These are phyloP conservation scores for Sceloporus undulatus DNA, from an alignment of 2,113 vertebrate genomes.

Conservation along the genomic window DNA sequence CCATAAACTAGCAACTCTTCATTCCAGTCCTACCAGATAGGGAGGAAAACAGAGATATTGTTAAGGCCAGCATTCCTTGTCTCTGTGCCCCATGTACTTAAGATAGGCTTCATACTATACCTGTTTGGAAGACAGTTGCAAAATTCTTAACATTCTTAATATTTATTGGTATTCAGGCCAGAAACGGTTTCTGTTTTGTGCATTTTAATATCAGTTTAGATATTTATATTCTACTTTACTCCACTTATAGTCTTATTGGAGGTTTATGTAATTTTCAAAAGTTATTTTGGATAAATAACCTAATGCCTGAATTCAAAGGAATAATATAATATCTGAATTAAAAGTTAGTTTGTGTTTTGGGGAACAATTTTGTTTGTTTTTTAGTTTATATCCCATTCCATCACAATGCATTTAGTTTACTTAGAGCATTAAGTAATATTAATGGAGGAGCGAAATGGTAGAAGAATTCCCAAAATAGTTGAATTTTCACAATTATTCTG, in stretches of 20 bases:
- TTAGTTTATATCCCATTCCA: background rate
- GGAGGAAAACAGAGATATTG: background rate
- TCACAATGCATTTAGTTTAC: too few relatives aligned
- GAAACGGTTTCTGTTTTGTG: background rate
- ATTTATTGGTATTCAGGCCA: background rate
- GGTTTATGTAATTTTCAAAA: background rate
- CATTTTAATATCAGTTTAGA: background rate
- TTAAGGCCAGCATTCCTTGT: background rate
- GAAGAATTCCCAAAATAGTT: background rate
- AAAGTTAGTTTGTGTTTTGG: background rate
- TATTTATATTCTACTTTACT: background rate
- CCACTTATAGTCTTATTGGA: background rate
- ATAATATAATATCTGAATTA: background rate
- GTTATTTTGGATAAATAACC: background rate
- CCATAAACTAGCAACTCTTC: background rate
- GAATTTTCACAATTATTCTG: slow-evolving; percentile 1
- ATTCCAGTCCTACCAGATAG: background rate
- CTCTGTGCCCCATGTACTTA: background rate
- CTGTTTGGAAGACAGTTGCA: background rate
- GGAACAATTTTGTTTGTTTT: background rate
- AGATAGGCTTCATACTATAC: background rate
- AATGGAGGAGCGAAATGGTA: background rate
- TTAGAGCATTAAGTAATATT: too few relatives aligned
- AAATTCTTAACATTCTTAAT: background rate
- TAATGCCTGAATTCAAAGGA: background rate